Evolutionary conservation across 2,797 vertebrate species (phyloP).

Genomic region (Pangasius krempfi): DNA sequence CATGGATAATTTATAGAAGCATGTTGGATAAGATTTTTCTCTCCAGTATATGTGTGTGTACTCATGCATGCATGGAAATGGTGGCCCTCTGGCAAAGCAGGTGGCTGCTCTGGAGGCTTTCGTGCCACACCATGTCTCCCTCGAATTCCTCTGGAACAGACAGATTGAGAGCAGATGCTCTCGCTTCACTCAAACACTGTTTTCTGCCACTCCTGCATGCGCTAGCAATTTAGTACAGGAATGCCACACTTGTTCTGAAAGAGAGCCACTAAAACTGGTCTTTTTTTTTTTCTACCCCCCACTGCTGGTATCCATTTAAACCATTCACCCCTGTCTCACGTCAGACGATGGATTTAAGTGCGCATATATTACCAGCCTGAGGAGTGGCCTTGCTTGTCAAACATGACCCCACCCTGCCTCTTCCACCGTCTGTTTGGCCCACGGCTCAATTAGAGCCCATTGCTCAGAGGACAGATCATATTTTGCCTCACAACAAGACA

Average conservation of each 20-base stretch:
- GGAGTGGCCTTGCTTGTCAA: constrained; percentile 62
- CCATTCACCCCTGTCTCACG: constrained; percentile 27
- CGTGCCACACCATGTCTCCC: constrained; percentile 58
- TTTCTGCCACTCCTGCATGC: constrained; percentile 33
- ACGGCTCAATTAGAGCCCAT: constrained; percentile 72
- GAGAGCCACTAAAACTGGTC: neutral
- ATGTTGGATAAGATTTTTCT: constrained; percentile 23
- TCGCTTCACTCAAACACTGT: constrained; percentile 52
- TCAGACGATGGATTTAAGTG: constrained; percentile 54
- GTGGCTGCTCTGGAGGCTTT: constrained; percentile 63
- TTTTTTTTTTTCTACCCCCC: neutral
- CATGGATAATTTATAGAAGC: constrained; percentile 45
- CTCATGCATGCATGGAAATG: neutral
- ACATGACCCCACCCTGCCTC: constrained; percentile 58
- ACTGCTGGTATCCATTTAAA: constrained; percentile 1
- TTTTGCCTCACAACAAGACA: constrained; percentile 25
- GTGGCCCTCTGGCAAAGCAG: constrained; percentile 69
- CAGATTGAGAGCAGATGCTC: constrained; percentile 65
- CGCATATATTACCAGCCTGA: constrained; percentile 60
- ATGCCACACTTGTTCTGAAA: constrained; percentile 13
- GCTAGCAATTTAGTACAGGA: constrained; percentile 8
- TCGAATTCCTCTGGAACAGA: constrained; percentile 62
- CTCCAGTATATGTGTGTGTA: neutral
- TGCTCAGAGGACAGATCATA: constrained; percentile 54
- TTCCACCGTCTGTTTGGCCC: constrained; percentile 67